A percentile compares a stretch with the other conserved stretches of the same genome.
Conservation (phyloP, 1,140 invertebrate genomes). For the Rhizoglyphus robini region DNA sequence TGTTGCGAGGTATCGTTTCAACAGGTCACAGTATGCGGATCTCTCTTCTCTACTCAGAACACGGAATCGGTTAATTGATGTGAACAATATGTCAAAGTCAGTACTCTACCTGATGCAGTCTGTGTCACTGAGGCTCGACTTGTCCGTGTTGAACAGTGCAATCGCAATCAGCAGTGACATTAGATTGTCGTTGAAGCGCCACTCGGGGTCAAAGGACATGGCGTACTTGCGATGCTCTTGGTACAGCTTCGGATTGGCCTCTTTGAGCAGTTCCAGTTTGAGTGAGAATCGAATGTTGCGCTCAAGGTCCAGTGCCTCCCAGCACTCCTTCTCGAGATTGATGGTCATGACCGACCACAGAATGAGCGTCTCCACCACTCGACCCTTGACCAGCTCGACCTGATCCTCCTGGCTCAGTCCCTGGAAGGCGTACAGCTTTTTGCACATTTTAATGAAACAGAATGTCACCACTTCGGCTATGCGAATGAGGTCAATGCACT, state of each 20-base stretch:
- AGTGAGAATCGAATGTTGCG: constrained; percentile 34
- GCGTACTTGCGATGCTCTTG: constrained; percentile 67
- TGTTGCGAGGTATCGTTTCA: constrained; percentile 68
- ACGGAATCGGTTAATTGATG: constrained; percentile 53
- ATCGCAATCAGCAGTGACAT: constrained; percentile 79
- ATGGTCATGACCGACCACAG: constrained; percentile 73
- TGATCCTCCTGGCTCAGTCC: constrained; percentile 82
- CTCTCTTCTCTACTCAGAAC: constrained; percentile 53
- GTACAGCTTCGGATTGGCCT: constrained; percentile 70
- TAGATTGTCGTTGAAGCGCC: constrained; percentile 68
- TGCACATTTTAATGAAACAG: constrained; percentile 77
- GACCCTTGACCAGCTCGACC: constrained; percentile 70
- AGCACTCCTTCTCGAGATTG: constrained; percentile 63
- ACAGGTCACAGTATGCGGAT: constrained; percentile 74
- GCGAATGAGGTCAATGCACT: constrained; percentile 64
- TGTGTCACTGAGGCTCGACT: constrained; percentile 60
- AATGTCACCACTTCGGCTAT: constrained; percentile 76
- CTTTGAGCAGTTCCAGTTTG: constrained; percentile 67
- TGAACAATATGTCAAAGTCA: constrained; percentile 64
- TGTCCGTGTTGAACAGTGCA: constrained; percentile 65
- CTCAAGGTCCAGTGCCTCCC: constrained; percentile 42
- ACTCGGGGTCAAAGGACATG: constrained; percentile 58
- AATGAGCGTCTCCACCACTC: constrained; percentile 82
- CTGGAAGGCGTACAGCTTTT: constrained; percentile 71
- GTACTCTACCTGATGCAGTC: constrained; percentile 73